Percentiles rank a stretch among this genome's conserved stretches.
Evolutionary conservation across 2,797 vertebrate species (phyloP).

Genomic region (Lemur catta): DNA sequence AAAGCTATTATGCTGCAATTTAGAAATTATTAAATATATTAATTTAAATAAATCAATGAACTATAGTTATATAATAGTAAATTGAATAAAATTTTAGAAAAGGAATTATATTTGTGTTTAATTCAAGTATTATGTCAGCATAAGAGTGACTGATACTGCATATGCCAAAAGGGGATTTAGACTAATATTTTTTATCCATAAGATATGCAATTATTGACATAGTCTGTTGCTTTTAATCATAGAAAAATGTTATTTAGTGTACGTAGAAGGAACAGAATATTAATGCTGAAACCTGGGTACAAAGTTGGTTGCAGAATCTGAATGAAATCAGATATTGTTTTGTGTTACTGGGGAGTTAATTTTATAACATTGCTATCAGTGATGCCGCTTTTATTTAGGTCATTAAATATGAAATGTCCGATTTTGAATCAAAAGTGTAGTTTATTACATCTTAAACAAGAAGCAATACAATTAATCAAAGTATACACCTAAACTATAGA

Average conservation of each 20-base stretch:
- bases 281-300: not conserved
- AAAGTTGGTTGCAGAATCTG: not conserved
- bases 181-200: not conserved
- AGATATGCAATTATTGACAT: not conserved
- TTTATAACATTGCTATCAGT: not conserved
- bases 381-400: not conserved
- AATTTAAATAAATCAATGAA: conserved; percentile 16
- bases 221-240: not conserved
- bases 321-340: not conserved
- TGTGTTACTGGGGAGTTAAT: not conserved
- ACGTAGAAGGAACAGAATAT: not conserved
- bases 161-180: not conserved
- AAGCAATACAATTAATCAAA: too few species aligned
- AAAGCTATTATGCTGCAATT: not conserved
- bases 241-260: not conserved
- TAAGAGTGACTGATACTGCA: not conserved
- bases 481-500: too few species aligned
- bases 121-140: not conserved
- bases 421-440: too few species aligned
- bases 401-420: too few species aligned
- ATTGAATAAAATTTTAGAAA: not conserved
- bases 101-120: not conserved
- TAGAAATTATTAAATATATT: conserved; percentile 3
- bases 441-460: too few species aligned
- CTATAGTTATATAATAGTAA: not conserved